Evolutionary conservation across 1,140 invertebrate species (phyloP).

Genomic region (Centruroides sculpturatus): DNA sequence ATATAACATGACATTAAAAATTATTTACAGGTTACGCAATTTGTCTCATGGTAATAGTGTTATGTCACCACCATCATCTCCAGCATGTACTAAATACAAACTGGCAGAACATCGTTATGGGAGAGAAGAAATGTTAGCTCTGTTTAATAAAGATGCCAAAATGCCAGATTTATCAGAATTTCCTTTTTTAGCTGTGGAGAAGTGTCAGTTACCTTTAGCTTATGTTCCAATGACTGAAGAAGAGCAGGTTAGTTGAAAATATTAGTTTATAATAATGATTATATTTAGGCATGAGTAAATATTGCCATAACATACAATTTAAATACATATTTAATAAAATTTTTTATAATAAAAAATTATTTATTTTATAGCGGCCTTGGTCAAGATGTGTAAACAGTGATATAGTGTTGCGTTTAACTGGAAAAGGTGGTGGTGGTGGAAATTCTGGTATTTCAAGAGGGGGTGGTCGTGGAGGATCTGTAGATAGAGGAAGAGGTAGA

Average conservation of each 20-base stretch:
- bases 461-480: conserved; percentile 40
- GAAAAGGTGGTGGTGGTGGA: conserved; percentile 21
- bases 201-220: conserved; percentile 57
- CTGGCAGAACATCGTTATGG: conserved; percentile 63
- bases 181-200: conserved; percentile 52
- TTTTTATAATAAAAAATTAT: not conserved
- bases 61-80: conserved; percentile 34
- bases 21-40: conserved; percentile 29
- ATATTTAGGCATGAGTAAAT: too few species aligned
- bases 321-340: not conserved
- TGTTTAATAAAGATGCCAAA: conserved; percentile 51
- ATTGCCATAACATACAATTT: too few species aligned
- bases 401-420: conserved; percentile 32
- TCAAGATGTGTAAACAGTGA: conserved; percentile 42
- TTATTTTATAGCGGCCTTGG: conserved; percentile 37
- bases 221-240: conserved; percentile 61
- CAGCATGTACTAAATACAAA: conserved; percentile 34
- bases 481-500: conserved; percentile 39
- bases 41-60: conserved; percentile 31
- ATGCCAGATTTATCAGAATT: conserved; percentile 45
- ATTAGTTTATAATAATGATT: not conserved
- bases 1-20: not conserved
- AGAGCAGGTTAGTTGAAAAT: conserved; percentile 44
- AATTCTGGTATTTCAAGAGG: conserved; percentile 20
- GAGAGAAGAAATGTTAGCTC: conserved; percentile 72